A percentile compares a stretch with the other conserved stretches of the same genome.
These are phyloP conservation scores for Hippocampus comes DNA, from an alignment of 2,113 vertebrate species.

Conservation along the genomic window DNA sequence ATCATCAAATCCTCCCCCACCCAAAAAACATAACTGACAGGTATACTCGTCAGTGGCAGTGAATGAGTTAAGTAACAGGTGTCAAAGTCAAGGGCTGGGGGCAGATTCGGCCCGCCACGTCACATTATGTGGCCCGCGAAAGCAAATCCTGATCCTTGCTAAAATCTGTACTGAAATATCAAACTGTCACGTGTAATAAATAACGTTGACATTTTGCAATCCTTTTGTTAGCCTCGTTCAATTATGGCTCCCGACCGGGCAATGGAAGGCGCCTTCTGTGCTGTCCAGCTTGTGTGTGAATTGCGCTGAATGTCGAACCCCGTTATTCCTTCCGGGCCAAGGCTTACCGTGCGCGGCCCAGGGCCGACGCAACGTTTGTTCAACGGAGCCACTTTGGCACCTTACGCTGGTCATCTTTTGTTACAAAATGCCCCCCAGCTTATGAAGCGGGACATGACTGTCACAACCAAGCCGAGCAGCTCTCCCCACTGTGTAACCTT, in stretches of 20 bases:
- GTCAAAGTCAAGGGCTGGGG: no score
- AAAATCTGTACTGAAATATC: no score
- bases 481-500: constrained; percentile 41
- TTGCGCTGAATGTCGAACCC: constrained; percentile 11
- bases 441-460: constrained; percentile 56
- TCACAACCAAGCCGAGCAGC: constrained; percentile 43
- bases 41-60: no score
- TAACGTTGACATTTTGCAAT: no score
- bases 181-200: no score
- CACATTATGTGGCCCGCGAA: no score
- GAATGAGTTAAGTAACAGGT: no score
- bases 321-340: constrained; percentile 25
- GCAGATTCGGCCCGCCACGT: no score
- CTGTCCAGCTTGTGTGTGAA: constrained; percentile 25
- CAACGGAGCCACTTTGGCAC: constrained; percentile 61
- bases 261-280: constrained; percentile 25
- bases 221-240: constrained; percentile 20
- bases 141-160: no score
- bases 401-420: constrained; percentile 57
- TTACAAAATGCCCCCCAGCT: constrained; percentile 59
- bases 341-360: constrained; percentile 35
- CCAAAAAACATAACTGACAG: no score
- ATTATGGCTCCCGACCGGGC: constrained; percentile 60
- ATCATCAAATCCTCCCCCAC: no score
- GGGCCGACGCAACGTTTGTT: constrained; percentile 43